These are phyloP conservation scores for Lineus longissimus DNA, from an alignment of 1,140 invertebrate genomes.

Conservation along the genomic window DNA sequence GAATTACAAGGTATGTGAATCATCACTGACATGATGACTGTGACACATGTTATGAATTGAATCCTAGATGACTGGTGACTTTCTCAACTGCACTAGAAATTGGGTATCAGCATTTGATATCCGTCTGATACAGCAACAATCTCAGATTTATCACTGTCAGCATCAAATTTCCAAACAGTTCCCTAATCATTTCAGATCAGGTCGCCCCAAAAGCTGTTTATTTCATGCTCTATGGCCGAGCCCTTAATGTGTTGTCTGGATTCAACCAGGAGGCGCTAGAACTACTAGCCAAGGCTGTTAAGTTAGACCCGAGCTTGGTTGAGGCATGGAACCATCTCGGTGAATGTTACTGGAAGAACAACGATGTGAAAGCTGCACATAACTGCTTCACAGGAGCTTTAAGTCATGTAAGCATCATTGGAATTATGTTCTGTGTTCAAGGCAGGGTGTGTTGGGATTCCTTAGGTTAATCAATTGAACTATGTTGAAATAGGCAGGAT, in stretches of 20 bases:
- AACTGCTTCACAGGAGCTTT: constrained; percentile 81
- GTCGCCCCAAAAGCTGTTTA: constrained; percentile 63
- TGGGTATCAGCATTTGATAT: neutral
- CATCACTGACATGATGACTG: neutral
- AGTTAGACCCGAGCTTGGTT: constrained; percentile 75
- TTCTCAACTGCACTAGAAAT: neutral
- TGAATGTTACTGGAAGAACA: constrained; percentile 85
- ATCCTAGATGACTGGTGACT: no score
- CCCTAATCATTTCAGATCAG: constrained; percentile 33
- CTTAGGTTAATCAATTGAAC: constrained; percentile 1
- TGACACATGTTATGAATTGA: no score
- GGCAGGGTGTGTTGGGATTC: neutral
- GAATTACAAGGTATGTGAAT: constrained; percentile 63
- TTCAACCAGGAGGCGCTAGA: constrained; percentile 70
- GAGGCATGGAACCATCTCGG: constrained; percentile 88
- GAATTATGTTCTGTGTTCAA: neutral
- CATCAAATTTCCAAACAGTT: neutral
- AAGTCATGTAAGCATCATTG: constrained; percentile 63
- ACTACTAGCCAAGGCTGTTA: constrained; percentile 75
- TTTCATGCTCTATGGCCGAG: constrained; percentile 71
- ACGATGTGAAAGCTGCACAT: constrained; percentile 74
- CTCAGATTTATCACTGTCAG: neutral
- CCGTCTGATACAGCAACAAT: neutral
- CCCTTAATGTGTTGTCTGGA: constrained; percentile 69
- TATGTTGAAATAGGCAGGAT: no score